A percentile compares a stretch with the other conserved stretches of the same genome.
Evolutionary conservation across 2,113 vertebrate species (phyloP).

Genomic region (Andinoacara biseriatus): DNA sequence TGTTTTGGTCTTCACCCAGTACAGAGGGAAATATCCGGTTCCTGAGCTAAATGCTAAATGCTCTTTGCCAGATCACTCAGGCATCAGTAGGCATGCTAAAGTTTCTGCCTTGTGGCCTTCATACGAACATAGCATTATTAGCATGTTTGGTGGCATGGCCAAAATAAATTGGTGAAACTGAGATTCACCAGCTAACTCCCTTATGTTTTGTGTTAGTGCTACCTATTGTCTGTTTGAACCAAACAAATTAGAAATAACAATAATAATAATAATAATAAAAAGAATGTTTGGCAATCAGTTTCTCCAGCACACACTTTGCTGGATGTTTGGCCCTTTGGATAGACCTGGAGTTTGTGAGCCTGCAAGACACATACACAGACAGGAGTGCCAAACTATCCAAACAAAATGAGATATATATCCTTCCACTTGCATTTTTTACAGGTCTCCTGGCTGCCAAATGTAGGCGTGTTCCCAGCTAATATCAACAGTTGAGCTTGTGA

Average conservation of each 20-base stretch:
- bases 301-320: background rate
- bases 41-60: background rate
- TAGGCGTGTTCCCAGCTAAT: slow-evolving; percentile 62
- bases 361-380: slow-evolving; percentile 34
- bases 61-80: background rate
- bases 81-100: background rate
- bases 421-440: slow-evolving; percentile 35
- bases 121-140: background rate
- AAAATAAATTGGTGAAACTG: background rate
- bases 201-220: background rate
- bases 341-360: slow-evolving; percentile 37
- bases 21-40: background rate
- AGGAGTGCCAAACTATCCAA: slow-evolving; percentile 45
- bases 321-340: slow-evolving; percentile 3
- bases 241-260: background rate
- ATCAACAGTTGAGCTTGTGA: slow-evolving; percentile 65
- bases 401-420: slow-evolving; percentile 61
- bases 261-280: background rate
- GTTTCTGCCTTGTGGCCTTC: background rate
- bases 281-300: background rate
- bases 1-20: background rate
- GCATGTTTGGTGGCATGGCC: background rate
- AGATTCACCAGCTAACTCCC: too few relatives aligned
- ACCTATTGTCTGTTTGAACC: background rate
- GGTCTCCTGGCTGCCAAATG: slow-evolving; percentile 50